Base-by-base conservation (phyloP, 2,113 vertebrate genomes). In the Ailuropoda melanoleuca region DNA sequence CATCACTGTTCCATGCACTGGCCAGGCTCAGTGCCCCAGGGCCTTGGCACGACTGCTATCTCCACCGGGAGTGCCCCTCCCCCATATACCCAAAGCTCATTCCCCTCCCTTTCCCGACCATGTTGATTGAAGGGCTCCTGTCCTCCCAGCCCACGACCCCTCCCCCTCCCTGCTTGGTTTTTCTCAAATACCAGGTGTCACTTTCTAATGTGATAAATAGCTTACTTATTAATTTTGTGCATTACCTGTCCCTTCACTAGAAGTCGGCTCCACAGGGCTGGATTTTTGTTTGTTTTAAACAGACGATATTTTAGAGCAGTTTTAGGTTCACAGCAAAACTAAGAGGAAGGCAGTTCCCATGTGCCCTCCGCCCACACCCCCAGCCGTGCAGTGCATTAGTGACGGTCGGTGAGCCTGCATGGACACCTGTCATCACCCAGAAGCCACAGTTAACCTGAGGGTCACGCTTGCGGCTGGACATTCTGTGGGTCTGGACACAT, bases 331-430 rank as follows among this genome's bases (percentile, higher is more conserved):
- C 56, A 78, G 34, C n/a, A 50, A 4, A 50, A 13, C 24, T 17
- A 34, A 62, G 31, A 8, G 31, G 34, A 24, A 37, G 50, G 50
- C 50, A n/a, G 48, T 55, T n/a, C 50, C 77, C 48, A 8, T 2
- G 21, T 46, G 6, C 34, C 3, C 14, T 37, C 43, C 3, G 10
- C 15, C 15, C 46, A 11, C n/a, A 2, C 18, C 31, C 53, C 53
- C 31, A 7, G 3, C 31, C 4, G 39, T 3, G 4, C 12, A 2
- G 31, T 11, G 6, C 23, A 0, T 48, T 26, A 8, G 21, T 55
- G 0, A n/a, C 21, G 9, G 43, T 7, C 3, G 12, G 70, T 0
- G 39, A 6, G 11, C 23, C 70, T 6, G 39, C 39, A 26, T 0
- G 39, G 39, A 43, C 70, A 4, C 72, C 26, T 15, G 72, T 17